A percentile compares a stretch with the other conserved stretches of the same genome.
These are phyloP conservation scores for Muricea muricata DNA, from an alignment of 92 coral and sea anemone species.

Conservation along the genomic window DNA sequence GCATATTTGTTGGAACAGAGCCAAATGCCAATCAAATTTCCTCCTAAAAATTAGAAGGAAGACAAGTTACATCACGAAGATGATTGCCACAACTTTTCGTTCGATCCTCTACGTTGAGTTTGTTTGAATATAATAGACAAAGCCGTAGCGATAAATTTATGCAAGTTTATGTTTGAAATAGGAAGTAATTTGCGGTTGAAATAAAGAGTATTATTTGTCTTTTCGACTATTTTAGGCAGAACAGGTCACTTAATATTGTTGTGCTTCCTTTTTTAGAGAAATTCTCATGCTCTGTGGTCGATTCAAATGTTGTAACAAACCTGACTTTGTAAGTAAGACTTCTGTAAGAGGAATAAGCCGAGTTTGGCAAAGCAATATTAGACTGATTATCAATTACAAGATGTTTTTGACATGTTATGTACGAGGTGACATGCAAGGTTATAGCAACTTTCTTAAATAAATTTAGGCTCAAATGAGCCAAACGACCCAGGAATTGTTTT, in stretches of 20 bases:
- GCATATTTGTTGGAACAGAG: not conserved
- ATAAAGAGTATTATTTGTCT: not conserved
- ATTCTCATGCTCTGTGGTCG: too few species aligned
- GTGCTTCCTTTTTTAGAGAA: not conserved
- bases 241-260: not conserved
- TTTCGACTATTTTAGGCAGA: not conserved
- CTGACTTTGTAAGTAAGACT: too few species aligned
- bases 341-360: too few species aligned
- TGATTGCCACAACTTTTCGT: constrained; percentile 1
- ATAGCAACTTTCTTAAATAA: too few species aligned
- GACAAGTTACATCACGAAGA: not conserved
- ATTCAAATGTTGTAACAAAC: too few species aligned
- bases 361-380: too few species aligned
- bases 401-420: too few species aligned
- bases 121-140: too few species aligned
- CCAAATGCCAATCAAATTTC: not conserved
- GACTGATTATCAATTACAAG: too few species aligned
- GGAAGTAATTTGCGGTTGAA: constrained; percentile 16
- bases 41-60: not conserved
- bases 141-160: constrained; percentile 8
- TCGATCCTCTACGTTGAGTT: not conserved
- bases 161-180: constrained; percentile 1
- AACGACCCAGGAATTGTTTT: too few species aligned
- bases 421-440: too few species aligned
- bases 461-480: too few species aligned